Evolutionary conservation across 2,888 invertebrate species (phyloP), one percentile per base, ranked within the genome.

Genomic region (Tinea semifulvella): DNA sequence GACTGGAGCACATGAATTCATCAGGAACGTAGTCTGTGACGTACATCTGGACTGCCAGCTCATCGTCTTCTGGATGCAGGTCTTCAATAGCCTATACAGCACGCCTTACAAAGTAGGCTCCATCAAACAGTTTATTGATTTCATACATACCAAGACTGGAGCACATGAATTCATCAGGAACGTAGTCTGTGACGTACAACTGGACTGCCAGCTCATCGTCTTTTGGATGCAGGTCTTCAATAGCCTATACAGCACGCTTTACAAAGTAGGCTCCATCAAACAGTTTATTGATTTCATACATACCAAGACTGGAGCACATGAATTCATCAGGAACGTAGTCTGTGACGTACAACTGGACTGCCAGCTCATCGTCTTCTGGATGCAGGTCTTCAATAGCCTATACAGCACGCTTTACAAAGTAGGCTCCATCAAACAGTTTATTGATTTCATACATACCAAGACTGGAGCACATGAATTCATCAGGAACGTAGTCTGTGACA

Each of bases 331-430:
- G 26, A 3, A 45, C 8, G 27, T 45, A 47, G n/a, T 40, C 16
- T 3, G 31, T 36, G 1, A 47, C 22, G 35, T 42, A 35, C 27
- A 47, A 25, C 20, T 42, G 36, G 6, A 47, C 20, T n/a, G 47
- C 50, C 14, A 7, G 45, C 16, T 50, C 47, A 11, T 50, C 50
- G 28, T 50, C 50, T 20, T 48, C 45, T 11, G 50, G 50, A n/a
- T 17, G 40, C 8, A 50, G 40, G 18, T 50, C 50, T 28, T 48
- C 42, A 10, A 50, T 36, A 6, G 35, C 43, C 50, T 48, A 50
- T 16, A 27, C 39, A 3, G 45, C 39, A 11, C 47, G 6, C 6
- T 25, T 25, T 25, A n/a, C n/a, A n/a, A n/a, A n/a, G n/a, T n/a
- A n/a, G n/a, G n/a, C n/a, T n/a, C n/a, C n/a, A n/a, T n/a, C n/a